Percentiles rank a stretch among this genome's conserved stretches.
These are phyloP conservation scores for Merodon equestris DNA, from an alignment of 2,888 invertebrate species.

Conservation along the genomic window DNA sequence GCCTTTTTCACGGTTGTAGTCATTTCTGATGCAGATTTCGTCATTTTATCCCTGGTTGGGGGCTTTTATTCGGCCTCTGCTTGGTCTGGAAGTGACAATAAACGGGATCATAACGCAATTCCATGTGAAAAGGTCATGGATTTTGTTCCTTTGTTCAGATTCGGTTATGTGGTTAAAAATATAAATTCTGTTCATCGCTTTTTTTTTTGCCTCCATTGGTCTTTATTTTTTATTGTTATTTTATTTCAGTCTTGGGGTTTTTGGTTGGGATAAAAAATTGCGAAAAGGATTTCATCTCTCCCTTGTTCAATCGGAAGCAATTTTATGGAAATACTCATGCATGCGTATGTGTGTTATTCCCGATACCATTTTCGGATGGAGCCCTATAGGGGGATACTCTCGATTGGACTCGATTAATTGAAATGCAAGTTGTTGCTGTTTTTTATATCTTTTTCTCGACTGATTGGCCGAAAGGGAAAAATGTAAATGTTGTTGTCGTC, in stretches of 20 bases:
- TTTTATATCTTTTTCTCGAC: slow-evolving; percentile 13
- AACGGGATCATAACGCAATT: slow-evolving; percentile 63
- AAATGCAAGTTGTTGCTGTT: slow-evolving; percentile 29
- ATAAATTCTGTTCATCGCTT: slow-evolving; percentile 34
- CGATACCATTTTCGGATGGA: neutral
- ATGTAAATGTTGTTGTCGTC: slow-evolving; percentile 30
- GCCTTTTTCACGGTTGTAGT: no score
- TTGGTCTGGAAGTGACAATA: slow-evolving; percentile 46
- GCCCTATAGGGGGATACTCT: no score
- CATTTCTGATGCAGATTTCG: no score
- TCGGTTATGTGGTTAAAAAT: slow-evolving; percentile 63
- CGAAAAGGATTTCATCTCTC: neutral
- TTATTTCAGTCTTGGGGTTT: slow-evolving; percentile 18
- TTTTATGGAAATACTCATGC: slow-evolving; percentile 59
- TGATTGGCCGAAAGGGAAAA: neutral
- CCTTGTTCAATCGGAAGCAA: slow-evolving; percentile 55
- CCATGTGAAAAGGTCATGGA: slow-evolving; percentile 60
- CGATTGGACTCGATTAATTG: slow-evolving; percentile 53
- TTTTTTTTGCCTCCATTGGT: no score
- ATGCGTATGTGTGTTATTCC: slow-evolving; percentile 4
- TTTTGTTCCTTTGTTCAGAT: slow-evolving; percentile 55
- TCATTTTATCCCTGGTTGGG: no score
- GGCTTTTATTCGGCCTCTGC: no score
- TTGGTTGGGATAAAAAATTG: slow-evolving; percentile 17
- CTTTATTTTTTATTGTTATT: slow-evolving; percentile 42